Percentiles rank a stretch among this genome's conserved stretches.
phyloP scores from a whole-genome alignment of 1,140 invertebrate genomes.

The Anagrus nilaparvatae region DNA sequence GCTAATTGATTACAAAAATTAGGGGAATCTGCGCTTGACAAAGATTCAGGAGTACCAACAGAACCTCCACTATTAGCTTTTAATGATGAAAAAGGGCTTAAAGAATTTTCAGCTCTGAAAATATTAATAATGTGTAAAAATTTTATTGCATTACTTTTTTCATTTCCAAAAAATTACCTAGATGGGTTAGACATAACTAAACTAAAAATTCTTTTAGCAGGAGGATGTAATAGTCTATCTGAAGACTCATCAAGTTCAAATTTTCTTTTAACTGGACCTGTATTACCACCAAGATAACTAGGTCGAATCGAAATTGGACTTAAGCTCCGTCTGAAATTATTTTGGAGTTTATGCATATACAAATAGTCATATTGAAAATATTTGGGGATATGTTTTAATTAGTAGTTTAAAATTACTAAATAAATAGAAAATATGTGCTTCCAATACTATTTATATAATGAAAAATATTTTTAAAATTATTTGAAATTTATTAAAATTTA shows the following conservation, averaged over 20 bases:
- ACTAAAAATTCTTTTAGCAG: slow-evolving; percentile 44
- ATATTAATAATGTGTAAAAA: not conserved
- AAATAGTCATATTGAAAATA: too few species aligned
- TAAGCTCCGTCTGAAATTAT: slow-evolving; percentile 59
- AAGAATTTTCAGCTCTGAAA: slow-evolving; percentile 38
- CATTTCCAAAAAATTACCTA: slow-evolving; percentile 22
- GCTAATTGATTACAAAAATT: slow-evolving; percentile 45
- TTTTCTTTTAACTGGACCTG: slow-evolving; percentile 62
- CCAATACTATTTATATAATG: too few species aligned
- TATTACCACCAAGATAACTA: slow-evolving; percentile 44
- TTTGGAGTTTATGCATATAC: too few species aligned
- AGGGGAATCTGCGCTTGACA: slow-evolving; percentile 51
- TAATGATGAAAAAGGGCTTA: slow-evolving; percentile 47
- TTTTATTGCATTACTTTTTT: not conserved
- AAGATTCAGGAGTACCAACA: slow-evolving; percentile 48
- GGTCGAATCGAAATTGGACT: slow-evolving; percentile 72
- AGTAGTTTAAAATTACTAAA: too few species aligned
- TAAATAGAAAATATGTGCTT: too few species aligned
- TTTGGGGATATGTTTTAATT: too few species aligned
- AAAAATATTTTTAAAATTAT: too few species aligned
- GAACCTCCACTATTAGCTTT: slow-evolving; percentile 32
- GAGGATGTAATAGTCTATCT: slow-evolving; percentile 41
- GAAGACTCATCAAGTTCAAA: slow-evolving; percentile 59
- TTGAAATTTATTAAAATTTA: slow-evolving; percentile 7
- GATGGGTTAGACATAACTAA: slow-evolving; percentile 34